These are phyloP conservation scores for Benthosema pterotum DNA, from an alignment of 2,797 vertebrate genomes.

Conservation along the genomic window DNA sequence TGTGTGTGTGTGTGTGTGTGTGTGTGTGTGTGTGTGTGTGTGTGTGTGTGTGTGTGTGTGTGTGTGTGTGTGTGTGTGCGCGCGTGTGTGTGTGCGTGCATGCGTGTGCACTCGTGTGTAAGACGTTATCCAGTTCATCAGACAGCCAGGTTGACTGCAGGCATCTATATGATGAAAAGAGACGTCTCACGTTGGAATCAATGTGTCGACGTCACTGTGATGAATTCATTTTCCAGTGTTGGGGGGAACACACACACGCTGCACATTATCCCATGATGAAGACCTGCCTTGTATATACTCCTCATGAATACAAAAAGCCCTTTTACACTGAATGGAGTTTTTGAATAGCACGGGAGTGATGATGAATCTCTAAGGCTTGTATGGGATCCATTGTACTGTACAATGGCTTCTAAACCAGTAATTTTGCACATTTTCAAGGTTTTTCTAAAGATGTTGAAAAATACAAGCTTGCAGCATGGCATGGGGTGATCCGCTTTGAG, in stretches of 20 bases:
- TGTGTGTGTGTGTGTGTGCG: background rate
- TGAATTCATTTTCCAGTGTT: constrained; percentile 60
- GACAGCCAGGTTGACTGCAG: constrained; percentile 21
- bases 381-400: no score
- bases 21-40: constrained; percentile 2
- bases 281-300: constrained; percentile 33
- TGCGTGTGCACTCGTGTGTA: background rate
- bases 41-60: background rate
- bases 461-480: constrained; percentile 60
- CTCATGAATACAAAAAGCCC: constrained; percentile 52
- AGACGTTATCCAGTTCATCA: constrained; percentile 6
- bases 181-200: constrained; percentile 33
- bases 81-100: background rate
- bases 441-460: no score
- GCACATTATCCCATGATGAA: constrained; percentile 65
- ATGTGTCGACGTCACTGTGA: constrained; percentile 48
- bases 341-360: constrained; percentile 30
- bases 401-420: no score
- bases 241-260: constrained; percentile 67
- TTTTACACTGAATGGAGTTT: constrained; percentile 33
- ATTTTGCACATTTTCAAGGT: no score
- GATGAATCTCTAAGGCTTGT: constrained; percentile 36
- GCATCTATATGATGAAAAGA: constrained; percentile 45
- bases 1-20: constrained; percentile 6
- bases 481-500: background rate